Conservation (phyloP, 2,888 invertebrate genomes). For the Tenthredo distinguenda region DNA sequence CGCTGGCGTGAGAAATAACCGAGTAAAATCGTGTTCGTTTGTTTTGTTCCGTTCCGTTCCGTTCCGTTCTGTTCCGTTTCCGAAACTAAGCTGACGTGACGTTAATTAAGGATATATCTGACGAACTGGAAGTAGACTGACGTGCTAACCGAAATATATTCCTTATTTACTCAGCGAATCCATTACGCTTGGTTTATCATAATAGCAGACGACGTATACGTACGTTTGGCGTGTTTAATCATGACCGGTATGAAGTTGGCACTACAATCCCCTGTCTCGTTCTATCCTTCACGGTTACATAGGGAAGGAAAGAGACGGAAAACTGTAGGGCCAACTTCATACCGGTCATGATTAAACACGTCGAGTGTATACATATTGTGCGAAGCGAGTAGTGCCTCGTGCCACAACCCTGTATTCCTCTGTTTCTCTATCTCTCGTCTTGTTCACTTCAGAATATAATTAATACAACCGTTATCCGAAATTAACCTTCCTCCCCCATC, state of each 20-base stretch:
- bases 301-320: too few species aligned
- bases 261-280: too few species aligned
- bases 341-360: too few species aligned
- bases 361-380: background rate
- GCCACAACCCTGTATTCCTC: background rate
- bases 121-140: slow-evolving; percentile 66
- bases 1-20: slow-evolving; percentile 48
- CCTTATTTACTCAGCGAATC: slow-evolving; percentile 37
- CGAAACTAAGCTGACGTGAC: slow-evolving; percentile 66
- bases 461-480: background rate
- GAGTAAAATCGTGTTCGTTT: slow-evolving; percentile 63
- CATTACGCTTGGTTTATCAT: slow-evolving; percentile 26
- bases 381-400: background rate
- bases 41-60: slow-evolving; percentile 58
- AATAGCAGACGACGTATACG: background rate
- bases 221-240: too few species aligned
- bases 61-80: slow-evolving; percentile 64
- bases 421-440: background rate
- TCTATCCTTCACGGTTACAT: too few species aligned
- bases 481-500: too few species aligned
- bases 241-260: too few species aligned
- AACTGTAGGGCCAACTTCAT: too few species aligned
- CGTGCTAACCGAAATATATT: slow-evolving; percentile 51
- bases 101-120: slow-evolving; percentile 73
- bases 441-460: background rate